Evolutionary conservation across 1,140 invertebrate species (phyloP).

Genomic region (Sycobia sp.): DNA sequence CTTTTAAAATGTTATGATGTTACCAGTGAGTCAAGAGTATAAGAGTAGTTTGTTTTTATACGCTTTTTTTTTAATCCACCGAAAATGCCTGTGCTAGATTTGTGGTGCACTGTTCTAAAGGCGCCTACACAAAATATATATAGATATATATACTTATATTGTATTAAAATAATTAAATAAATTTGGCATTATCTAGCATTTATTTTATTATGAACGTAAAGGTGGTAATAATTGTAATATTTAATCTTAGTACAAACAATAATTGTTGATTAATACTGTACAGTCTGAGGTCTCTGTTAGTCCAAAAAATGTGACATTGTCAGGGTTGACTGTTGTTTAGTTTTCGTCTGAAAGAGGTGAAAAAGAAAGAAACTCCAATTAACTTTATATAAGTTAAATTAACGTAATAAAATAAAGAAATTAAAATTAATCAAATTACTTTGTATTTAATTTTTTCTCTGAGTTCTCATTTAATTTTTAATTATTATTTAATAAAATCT

Average conservation of each 20-base stretch:
- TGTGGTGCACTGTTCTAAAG: slow-evolving; percentile 45
- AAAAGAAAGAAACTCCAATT: slow-evolving; percentile 40
- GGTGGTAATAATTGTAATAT: slow-evolving; percentile 55
- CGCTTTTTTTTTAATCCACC: slow-evolving; percentile 32
- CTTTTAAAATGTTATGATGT: slow-evolving; percentile 33
- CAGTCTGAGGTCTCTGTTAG: slow-evolving; percentile 58
- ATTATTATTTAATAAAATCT: not conserved
- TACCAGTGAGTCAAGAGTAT: slow-evolving; percentile 26
- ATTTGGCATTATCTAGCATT: slow-evolving; percentile 60
- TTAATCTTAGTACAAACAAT: slow-evolving; percentile 60
- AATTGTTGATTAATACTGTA: slow-evolving; percentile 61
- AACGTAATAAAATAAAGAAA: slow-evolving; percentile 45
- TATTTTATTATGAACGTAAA: slow-evolving; percentile 60
- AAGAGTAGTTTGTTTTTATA: slow-evolving; percentile 29
- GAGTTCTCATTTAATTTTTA: not conserved
- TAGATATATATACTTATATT: no score
- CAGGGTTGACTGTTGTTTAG: slow-evolving; percentile 59
- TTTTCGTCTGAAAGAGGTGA: slow-evolving; percentile 59
- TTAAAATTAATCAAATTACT: slow-evolving; percentile 31
- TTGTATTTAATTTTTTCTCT: slow-evolving; percentile 11
- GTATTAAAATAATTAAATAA: slow-evolving; percentile 46
- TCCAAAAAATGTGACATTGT: slow-evolving; percentile 53
- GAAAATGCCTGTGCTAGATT: slow-evolving; percentile 34
- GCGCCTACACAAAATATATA: slow-evolving; percentile 44
- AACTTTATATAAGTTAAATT: slow-evolving; percentile 45